Evolutionary conservation across 2,113 vertebrate genomes (phyloP).

Genomic region (Odobenus rosmarus): DNA sequence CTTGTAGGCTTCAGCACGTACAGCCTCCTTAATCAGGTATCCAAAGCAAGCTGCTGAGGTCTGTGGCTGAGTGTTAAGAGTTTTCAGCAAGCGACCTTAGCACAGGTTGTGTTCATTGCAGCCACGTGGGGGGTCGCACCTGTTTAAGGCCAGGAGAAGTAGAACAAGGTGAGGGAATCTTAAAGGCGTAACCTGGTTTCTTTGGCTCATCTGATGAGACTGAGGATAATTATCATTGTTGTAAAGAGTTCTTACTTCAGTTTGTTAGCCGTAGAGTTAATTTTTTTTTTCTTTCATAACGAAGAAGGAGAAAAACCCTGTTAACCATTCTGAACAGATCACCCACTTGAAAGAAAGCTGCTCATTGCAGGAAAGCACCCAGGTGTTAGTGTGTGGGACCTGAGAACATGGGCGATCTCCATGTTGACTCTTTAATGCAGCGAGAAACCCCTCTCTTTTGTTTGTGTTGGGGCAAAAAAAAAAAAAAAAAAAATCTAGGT

Average conservation of each 20-base stretch:
- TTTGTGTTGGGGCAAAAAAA: neutral
- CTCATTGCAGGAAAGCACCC: neutral
- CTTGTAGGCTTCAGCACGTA: neutral
- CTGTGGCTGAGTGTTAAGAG: neutral
- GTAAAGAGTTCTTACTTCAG: neutral
- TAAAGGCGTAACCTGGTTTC: neutral
- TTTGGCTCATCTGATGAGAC: neutral
- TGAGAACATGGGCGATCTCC: neutral
- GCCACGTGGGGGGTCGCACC: neutral
- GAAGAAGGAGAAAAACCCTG: neutral
- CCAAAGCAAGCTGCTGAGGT: neutral
- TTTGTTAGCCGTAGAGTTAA: conserved; percentile 18
- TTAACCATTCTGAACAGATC: neutral
- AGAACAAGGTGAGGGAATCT: neutral
- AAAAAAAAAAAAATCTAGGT: neutral
- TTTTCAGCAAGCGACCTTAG: neutral
- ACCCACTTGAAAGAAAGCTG: neutral
- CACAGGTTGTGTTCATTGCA: neutral
- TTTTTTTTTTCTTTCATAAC: neutral
- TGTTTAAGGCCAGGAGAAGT: neutral
- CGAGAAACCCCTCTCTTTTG: neutral
- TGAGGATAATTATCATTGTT: neutral
- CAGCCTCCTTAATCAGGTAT: neutral
- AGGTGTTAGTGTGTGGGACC: neutral
- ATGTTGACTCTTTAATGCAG: neutral